These are phyloP conservation scores for Perccottus glenii DNA, from an alignment of 2,113 vertebrate genomes.

Conservation along the genomic window DNA sequence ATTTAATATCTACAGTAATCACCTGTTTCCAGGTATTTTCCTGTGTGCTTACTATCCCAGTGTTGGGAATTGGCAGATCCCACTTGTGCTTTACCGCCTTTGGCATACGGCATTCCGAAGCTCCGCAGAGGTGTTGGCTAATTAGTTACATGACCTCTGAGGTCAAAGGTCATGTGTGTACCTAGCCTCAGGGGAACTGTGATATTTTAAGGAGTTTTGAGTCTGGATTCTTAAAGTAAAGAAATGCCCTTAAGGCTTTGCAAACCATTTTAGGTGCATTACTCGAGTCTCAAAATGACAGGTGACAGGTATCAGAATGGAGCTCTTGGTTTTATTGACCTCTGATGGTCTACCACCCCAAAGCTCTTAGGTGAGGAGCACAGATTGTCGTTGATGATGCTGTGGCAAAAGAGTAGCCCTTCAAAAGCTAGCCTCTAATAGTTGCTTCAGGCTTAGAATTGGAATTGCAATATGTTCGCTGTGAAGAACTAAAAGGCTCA, in stretches of 20 bases:
- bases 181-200: conserved; percentile 59
- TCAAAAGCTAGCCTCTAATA: conserved; percentile 46
- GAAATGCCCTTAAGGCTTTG: conserved; percentile 50
- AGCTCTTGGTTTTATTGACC: conserved; percentile 47
- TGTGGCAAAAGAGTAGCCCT: conserved; percentile 31
- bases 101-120: conserved; percentile 69
- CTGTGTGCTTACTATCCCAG: conserved; percentile 34
- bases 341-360: conserved; percentile 9
- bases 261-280: conserved; percentile 50
- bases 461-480: conserved; percentile 37
- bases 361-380: conserved; percentile 32
- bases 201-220: conserved; percentile 70
- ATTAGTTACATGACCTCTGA: conserved; percentile 72
- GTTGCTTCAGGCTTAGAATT: conserved; percentile 32
- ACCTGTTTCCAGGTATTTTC: conserved; percentile 47
- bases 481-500: conserved; percentile 20
- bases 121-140: conserved; percentile 71
- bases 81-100: conserved; percentile 55
- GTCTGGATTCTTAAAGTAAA: conserved; percentile 61
- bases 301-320: conserved; percentile 60
- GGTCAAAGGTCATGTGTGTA: conserved; percentile 63
- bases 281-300: conserved; percentile 62
- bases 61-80: conserved; percentile 38
- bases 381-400: conserved; percentile 35
- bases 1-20: conserved; percentile 30